Base-by-base conservation (phyloP, 2,888 invertebrate genomes). In the Selenia dentaria region DNA sequence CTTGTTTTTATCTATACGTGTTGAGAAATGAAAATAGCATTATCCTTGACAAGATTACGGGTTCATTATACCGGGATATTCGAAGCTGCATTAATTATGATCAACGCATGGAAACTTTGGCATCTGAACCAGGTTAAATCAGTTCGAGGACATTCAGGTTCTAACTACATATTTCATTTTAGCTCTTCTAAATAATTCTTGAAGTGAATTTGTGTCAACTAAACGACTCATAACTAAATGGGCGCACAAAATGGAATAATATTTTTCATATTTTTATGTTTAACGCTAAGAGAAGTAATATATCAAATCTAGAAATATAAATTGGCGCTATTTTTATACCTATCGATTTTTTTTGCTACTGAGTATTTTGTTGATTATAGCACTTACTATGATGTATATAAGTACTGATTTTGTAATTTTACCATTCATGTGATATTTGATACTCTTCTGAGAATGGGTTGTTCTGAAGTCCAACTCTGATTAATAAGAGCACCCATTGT, bases 1-100 rank as follows among this genome's bases (percentile, higher is more conserved):
- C 8, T 2, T 33, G 32, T 40, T 26, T 32, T 33, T 22, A 6
- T 11, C 22, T 1, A 16, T 13, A 42, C n/a, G 22, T 22, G 34
- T 34, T 34, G 16, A 35, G n/a, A n/a, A n/a, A n/a, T n/a, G n/a
- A n/a, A n/a, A n/a, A n/a, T n/a, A n/a, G n/a, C n/a, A n/a, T n/a
- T n/a, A n/a, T 44, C 38, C 36, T 42, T 48, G 51, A 52, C 49
- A 34, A 34, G 27, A 37, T 46, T 32, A 51, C 37, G 31, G 37
- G 46, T 50, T 50, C 38, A 27, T 46, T 51, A 45, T 22, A 48
- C 52, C 44, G 32, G 36, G 18, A 44, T 40, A 35, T 40, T 33
- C 22, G 5, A 18, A 41, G 35, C 18, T 9, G 13, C 31, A 27
- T 18, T 39, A 9, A 33, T 35, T 41, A 41, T 49, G 40, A 49